A percentile compares a stretch with the other conserved stretches of the same genome.
Conservation (phyloP, 2,888 invertebrate genomes). For the Eristalinus sepulchralis region DNA sequence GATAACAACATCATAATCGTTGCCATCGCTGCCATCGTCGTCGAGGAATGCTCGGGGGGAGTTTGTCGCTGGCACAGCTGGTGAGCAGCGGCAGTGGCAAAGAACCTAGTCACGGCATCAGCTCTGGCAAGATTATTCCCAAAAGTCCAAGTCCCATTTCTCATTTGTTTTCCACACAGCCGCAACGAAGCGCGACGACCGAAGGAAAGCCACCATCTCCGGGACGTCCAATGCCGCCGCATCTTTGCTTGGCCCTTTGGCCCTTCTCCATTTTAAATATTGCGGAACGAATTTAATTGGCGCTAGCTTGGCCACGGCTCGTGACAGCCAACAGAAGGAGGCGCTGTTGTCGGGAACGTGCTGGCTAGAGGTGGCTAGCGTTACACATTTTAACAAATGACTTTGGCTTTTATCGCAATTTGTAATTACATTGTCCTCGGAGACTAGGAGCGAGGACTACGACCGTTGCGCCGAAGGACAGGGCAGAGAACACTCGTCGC, state of each 20-base stretch:
- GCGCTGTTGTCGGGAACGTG: neutral
- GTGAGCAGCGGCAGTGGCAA: neutral
- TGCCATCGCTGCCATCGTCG: conserved; percentile 25
- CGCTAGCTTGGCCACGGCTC: conserved; percentile 68
- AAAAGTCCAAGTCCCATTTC: conserved; percentile 63
- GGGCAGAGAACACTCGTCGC: conserved; percentile 20
- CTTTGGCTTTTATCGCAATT: conserved; percentile 71
- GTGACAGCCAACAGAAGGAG: conserved; percentile 50
- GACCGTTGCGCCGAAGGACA: conserved; percentile 32
- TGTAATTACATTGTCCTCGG: conserved; percentile 71
- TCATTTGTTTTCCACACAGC: conserved; percentile 57
- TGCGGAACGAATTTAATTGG: conserved; percentile 67
- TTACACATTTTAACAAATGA: conserved; percentile 71
- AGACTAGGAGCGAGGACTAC: conserved; percentile 27
- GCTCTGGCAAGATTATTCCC: conserved; percentile 59
- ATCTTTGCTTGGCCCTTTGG: conserved; percentile 60
- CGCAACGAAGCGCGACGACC: neutral
- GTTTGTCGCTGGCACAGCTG: conserved; percentile 25
- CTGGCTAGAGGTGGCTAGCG: conserved; percentile 36
- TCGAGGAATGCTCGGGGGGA: neutral
- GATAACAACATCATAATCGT: conserved; percentile 65
- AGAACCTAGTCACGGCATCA: conserved; percentile 9
- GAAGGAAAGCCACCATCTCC: neutral
- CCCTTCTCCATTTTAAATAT: conserved; percentile 42
- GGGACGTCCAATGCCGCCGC: conserved; percentile 49